Evolutionary conservation across 2,888 invertebrate species (phyloP).

Genomic region (Strigamia maritima): DNA sequence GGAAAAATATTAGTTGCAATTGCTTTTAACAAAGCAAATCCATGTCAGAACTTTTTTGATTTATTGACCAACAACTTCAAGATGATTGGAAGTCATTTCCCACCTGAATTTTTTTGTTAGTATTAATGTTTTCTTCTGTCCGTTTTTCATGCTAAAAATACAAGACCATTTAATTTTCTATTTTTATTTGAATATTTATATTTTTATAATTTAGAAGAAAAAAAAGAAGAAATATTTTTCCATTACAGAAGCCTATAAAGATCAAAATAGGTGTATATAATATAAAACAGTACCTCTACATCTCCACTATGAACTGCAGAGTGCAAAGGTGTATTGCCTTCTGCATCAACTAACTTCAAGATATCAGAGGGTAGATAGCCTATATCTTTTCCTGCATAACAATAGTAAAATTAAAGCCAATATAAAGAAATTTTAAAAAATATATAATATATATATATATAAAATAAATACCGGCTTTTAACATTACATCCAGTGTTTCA

Average conservation of each 20-base stretch:
- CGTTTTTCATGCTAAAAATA: not conserved
- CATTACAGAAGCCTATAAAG: not conserved
- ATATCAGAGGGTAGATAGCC: conserved; percentile 76
- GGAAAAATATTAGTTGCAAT: conserved; percentile 5
- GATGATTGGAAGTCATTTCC: not conserved
- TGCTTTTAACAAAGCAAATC: not conserved
- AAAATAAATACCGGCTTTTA: conserved; percentile 67
- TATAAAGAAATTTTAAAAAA: no score
- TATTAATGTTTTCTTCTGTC: not conserved
- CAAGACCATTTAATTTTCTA: not conserved
- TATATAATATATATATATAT: not conserved
- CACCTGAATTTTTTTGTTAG: not conserved
- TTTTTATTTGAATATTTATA: not conserved
- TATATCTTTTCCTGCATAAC: conserved; percentile 47
- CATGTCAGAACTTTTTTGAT: not conserved
- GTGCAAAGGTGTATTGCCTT: conserved; percentile 73
- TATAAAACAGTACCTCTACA: conserved; percentile 43
- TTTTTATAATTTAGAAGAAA: not conserved
- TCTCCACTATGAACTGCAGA: conserved; percentile 51
- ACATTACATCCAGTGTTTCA: conserved; percentile 74
- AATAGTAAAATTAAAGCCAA: no score
- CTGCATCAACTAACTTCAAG: conserved; percentile 79
- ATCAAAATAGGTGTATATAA: not conserved
- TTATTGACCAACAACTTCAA: not conserved
- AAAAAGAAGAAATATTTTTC: not conserved